Percentiles rank a stretch among this genome's conserved stretches.
These are phyloP conservation scores for Pituophis catenifer DNA, from an alignment of 2,113 vertebrate genomes.

Conservation along the genomic window DNA sequence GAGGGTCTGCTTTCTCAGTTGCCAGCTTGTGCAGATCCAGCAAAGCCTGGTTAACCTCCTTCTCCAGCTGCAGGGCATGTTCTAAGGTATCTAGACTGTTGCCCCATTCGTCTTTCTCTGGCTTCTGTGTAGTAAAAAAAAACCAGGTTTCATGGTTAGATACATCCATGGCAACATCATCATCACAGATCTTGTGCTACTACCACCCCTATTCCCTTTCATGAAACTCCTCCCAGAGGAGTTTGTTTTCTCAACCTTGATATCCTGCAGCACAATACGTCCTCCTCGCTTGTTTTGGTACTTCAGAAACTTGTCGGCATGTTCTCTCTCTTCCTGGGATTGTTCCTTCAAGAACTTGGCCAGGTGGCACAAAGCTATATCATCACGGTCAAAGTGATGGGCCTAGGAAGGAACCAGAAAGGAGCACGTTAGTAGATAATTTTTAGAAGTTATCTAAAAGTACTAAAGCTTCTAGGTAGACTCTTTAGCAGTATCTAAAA, in stretches of 20 bases:
- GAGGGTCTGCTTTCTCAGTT: constrained; percentile 68
- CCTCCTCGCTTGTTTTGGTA: constrained; percentile 17
- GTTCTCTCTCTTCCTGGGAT: not conserved
- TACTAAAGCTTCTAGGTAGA: not conserved
- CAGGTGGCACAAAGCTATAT: not conserved
- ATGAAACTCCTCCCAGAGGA: too few relatives aligned
- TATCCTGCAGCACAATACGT: not conserved
- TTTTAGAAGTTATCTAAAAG: not conserved
- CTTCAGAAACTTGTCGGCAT: not conserved
- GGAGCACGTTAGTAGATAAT: not conserved
- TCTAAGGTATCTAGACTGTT: constrained; percentile 76
- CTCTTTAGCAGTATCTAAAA: not conserved
- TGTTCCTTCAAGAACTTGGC: constrained; percentile 7
- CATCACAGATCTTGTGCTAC: too few relatives aligned
- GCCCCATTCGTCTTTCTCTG: constrained; percentile 76
- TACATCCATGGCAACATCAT: too few relatives aligned
- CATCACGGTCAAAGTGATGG: constrained; percentile 12
- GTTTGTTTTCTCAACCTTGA: not conserved
- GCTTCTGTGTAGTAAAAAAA: constrained; percentile 51
- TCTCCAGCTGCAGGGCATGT: constrained; percentile 77
- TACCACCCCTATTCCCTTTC: too few relatives aligned
- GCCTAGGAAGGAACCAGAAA: not conserved
- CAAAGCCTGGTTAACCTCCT: constrained; percentile 76
- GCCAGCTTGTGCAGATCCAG: constrained; percentile 79
- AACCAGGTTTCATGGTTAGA: not conserved